Base-by-base conservation (phyloP, 2,113 vertebrate species). In the Menura novaehollandiae region DNA sequence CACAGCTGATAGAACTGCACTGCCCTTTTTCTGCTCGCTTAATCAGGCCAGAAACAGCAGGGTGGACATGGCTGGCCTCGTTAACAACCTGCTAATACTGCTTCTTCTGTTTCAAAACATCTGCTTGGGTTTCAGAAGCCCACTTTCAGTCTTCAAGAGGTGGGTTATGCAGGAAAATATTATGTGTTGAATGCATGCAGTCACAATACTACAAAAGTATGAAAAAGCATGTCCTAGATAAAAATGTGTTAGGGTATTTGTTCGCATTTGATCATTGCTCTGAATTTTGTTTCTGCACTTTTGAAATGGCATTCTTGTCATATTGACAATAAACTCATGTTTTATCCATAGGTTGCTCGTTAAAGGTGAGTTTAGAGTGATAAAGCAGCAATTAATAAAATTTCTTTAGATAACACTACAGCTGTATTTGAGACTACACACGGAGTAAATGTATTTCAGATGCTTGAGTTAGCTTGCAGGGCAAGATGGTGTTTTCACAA, bases 121-220 rank as follows among this genome's bases (percentile, higher is more conserved):
- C 96, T 97, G 98, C 87, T 73, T 94, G 97, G 98, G 96, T 58
- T 97, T 97, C 95, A 98, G 97, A 88, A 97, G 93, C 86, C 95
- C 98, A 16, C 97, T 98, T 44, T 89, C 98, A 55, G 94, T 98
- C 91, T 98, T 98, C 53, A 98, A 98, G 97, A 99, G 99, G 99
- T 99, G 97, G 90, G 98, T 97, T 81, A 51, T 43, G 8, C 52
- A 33, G 60, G 58, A 74, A 80, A 55, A 69, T 28, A 33, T 20
- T 74, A 30, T 22, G 18, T 77, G 15, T 77, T 96, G 71, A 63
- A 56, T 95, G 91, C 62, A n/a, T 91, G 75, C 13, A 30, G 16
- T 74, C 78, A 44, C 35, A 13, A 9, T 44, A 24, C n/a, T 78
- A 52, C 1, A 6, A 3, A 89, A 43, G 9, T 73, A 44, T 27